Evolutionary conservation across 2,797 vertebrate species (phyloP).

Genomic region (Micromesistius poutassou): DNA sequence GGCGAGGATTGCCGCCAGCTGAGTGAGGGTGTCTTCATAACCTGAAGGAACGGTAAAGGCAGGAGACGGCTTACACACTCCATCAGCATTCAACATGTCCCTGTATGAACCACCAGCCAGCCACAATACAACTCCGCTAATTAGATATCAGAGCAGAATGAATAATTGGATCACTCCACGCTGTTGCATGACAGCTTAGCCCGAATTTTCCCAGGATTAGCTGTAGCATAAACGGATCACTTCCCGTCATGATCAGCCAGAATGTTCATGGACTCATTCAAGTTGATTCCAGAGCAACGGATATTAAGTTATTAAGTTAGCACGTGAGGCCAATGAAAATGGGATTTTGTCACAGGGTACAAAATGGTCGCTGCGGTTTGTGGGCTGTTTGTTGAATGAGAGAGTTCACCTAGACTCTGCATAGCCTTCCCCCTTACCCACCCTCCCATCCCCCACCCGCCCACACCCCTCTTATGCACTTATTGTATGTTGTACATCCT

Average conservation of each 20-base stretch:
- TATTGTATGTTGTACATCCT: too few relatives aligned
- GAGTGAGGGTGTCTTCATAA: constrained; percentile 90
- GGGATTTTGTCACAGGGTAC: too few relatives aligned
- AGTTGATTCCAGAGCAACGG: too few relatives aligned
- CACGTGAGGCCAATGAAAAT: background rate
- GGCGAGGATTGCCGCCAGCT: constrained; percentile 89
- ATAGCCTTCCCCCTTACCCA: too few relatives aligned
- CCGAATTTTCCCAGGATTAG: background rate
- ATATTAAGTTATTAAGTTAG: background rate
- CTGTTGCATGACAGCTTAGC: too few relatives aligned
- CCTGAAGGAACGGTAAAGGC: constrained; percentile 61
- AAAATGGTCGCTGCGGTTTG: too few relatives aligned
- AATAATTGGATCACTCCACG: too few relatives aligned
- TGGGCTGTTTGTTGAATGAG: too few relatives aligned
- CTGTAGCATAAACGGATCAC: background rate
- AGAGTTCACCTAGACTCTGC: too few relatives aligned
- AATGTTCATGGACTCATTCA: background rate
- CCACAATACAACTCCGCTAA: background rate
- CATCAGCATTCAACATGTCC: background rate
- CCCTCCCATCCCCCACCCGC: too few relatives aligned
- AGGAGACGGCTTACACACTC: background rate
- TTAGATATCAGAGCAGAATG: background rate
- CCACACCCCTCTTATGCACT: too few relatives aligned
- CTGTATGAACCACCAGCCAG: background rate
- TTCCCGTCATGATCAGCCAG: background rate